These are phyloP conservation scores for Lepus americanus DNA, from an alignment of 2,113 vertebrate genomes.

Conservation along the genomic window DNA sequence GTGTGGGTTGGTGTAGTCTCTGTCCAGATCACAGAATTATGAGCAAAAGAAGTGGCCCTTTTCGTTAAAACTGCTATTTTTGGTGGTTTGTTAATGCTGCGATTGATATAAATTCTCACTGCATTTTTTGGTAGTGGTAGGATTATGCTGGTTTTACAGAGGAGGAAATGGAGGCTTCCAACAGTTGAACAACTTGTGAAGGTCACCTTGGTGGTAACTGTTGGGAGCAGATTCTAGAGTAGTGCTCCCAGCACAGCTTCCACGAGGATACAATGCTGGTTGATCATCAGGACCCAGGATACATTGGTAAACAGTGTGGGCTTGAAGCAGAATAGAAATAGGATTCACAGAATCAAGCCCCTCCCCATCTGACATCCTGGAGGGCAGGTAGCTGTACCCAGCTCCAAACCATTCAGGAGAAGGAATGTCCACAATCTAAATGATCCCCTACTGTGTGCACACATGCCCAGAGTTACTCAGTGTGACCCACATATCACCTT, in stretches of 20 bases:
- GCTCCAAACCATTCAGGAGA: no score
- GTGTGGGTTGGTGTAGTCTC: neutral
- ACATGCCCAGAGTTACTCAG: no score
- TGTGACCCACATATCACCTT: no score
- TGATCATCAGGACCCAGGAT: neutral
- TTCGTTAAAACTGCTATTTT: neutral
- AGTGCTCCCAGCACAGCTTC: neutral
- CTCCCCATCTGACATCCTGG: no score
- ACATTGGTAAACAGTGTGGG: no score
- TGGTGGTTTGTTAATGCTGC: neutral
- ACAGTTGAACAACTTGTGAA: neutral
- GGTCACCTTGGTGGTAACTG: neutral
- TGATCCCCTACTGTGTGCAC: no score
- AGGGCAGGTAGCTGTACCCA: no score
- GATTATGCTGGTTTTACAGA: slow-evolving; percentile 13
- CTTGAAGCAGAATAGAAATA: neutral
- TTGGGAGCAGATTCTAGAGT: neutral
- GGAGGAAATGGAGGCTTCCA: neutral
- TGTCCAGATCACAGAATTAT: neutral
- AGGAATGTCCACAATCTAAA: no score
- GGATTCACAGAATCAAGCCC: no score
- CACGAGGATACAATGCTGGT: neutral
- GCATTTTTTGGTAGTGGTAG: neutral
- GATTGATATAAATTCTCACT: neutral
- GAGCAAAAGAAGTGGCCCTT: neutral